These are phyloP conservation scores for Parasteatoda lunata DNA, from an alignment of 2,888 invertebrate genomes.

Conservation along the genomic window DNA sequence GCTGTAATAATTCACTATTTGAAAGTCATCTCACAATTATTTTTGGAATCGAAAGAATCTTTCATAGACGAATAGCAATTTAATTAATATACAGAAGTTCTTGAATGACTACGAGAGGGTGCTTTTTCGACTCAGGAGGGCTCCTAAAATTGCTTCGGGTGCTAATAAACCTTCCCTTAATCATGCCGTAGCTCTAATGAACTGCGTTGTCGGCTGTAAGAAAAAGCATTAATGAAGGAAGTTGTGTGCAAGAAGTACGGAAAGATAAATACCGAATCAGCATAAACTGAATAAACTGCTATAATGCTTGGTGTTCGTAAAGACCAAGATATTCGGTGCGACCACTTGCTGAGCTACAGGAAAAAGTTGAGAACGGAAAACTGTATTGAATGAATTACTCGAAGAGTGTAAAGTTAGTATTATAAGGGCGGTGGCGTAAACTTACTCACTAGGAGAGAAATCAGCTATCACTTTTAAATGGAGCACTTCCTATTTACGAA, in stretches of 20 bases:
- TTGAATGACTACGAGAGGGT: neutral
- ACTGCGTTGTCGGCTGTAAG: constrained; percentile 26
- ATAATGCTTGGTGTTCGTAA: neutral
- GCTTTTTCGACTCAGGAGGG: constrained; percentile 1
- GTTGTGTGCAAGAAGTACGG: neutral
- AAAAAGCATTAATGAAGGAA: constrained; percentile 41
- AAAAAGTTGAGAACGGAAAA: neutral
- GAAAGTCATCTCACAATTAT: neutral
- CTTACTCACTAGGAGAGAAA: too few relatives aligned
- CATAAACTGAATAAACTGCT: neutral
- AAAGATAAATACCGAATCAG: neutral
- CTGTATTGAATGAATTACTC: neutral
- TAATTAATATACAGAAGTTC: neutral
- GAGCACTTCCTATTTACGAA: too few relatives aligned
- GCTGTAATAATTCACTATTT: too few relatives aligned
- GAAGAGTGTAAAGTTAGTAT: too few relatives aligned
- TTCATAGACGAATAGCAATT: neutral
- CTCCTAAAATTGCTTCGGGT: constrained; percentile 6
- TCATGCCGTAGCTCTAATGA: constrained; percentile 30
- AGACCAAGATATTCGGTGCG: neutral
- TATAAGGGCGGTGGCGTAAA: too few relatives aligned
- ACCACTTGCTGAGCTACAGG: neutral
- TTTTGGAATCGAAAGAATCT: neutral
- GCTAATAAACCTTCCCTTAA: constrained; percentile 31
- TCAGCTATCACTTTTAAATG: too few relatives aligned